phyloP scores from a whole-genome alignment of 2,888 invertebrate species.

The Terebella lapidaria region DNA sequence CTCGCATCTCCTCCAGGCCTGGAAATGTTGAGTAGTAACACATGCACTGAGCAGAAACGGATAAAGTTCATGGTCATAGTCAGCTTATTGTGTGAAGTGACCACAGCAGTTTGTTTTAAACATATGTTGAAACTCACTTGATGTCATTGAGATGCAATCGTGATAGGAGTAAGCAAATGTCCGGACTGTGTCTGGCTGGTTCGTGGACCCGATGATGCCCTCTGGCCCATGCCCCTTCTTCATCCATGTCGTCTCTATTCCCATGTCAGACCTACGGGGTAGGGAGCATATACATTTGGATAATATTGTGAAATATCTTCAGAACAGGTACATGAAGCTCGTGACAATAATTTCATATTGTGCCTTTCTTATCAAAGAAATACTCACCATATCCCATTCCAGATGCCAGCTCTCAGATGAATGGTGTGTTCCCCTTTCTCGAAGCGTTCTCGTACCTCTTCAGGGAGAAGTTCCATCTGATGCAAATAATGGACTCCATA shows the following conservation, averaged over 20 bases:
- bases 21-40: too few species aligned
- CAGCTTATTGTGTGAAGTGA: too few species aligned
- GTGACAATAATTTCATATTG: too few species aligned
- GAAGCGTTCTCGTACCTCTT: constrained; percentile 14
- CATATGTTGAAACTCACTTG: constrained; percentile 1
- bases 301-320: not conserved
- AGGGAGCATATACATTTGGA: not conserved
- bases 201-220: constrained; percentile 28
- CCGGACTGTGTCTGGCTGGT: constrained; percentile 23
- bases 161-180: constrained; percentile 6
- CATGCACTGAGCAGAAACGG: too few species aligned
- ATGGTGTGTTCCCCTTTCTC: constrained; percentile 27
- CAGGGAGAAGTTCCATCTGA: constrained; percentile 20
- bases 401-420: constrained; percentile 24
- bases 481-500: constrained; percentile 27
- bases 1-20: constrained; percentile 5
- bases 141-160: constrained; percentile 3
- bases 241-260: constrained; percentile 31
- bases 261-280: constrained; percentile 22
- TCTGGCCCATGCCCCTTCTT: constrained; percentile 26
- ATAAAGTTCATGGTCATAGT: too few species aligned
- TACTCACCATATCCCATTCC: constrained; percentile 26
- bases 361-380: too few species aligned
- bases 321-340: too few species aligned
- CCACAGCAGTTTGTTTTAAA: too few species aligned